Conservation (phyloP, 1,140 invertebrate species). For the Magallana angulata region DNA sequence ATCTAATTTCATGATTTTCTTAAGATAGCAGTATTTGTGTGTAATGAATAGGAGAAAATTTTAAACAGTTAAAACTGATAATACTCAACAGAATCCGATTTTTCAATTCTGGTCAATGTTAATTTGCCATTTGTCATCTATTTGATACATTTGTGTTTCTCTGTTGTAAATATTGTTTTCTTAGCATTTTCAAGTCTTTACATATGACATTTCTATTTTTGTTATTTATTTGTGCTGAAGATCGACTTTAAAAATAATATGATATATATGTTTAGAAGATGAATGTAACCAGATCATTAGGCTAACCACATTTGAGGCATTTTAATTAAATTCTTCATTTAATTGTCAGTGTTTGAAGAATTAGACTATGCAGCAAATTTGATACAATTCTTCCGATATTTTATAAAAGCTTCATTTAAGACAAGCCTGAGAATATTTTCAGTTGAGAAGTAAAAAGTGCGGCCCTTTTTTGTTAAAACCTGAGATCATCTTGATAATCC, state of each 20-base stretch:
- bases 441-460: background rate
- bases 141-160: background rate
- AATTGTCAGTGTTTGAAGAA: background rate
- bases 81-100: background rate
- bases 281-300: too few species aligned
- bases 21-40: too few species aligned
- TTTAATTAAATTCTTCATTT: too few species aligned
- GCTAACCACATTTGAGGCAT: too few species aligned
- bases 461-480: background rate
- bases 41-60: too few species aligned
- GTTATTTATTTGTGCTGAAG: too few species aligned
- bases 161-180: too few species aligned
- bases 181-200: too few species aligned
- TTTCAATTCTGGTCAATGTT: background rate
- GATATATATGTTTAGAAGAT: too few species aligned
- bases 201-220: too few species aligned
- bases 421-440: background rate
- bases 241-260: too few species aligned
- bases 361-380: background rate
- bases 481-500: constrained; percentile 8
- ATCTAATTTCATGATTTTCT: background rate
- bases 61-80: too few species aligned
- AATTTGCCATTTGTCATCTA: background rate
- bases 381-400: background rate
- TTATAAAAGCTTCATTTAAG: background rate